Evolutionary conservation across 2,113 vertebrate genomes (phyloP).

Genomic region (Macroglossus sobrinus): DNA sequence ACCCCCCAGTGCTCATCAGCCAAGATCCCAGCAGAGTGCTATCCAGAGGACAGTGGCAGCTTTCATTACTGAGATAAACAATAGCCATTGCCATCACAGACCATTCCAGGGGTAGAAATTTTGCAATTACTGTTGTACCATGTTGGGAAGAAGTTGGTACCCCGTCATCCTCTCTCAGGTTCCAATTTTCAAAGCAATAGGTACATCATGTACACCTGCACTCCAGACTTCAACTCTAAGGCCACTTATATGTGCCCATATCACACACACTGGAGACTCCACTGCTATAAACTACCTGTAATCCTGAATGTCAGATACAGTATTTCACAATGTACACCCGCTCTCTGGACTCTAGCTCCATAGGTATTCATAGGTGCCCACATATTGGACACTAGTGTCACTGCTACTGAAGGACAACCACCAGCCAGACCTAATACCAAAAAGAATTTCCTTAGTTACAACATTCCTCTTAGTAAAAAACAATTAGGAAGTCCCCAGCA

Average conservation of each 20-base stretch:
- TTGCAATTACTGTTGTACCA: not conserved
- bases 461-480: not conserved
- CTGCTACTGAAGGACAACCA: not conserved
- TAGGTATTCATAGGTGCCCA: not conserved
- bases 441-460: not conserved
- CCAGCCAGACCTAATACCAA: not conserved
- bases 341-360: not conserved
- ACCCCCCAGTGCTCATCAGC: not conserved
- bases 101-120: not conserved
- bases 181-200: not conserved
- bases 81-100: not conserved
- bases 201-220: not conserved
- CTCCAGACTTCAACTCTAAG: not conserved
- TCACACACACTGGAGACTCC: not conserved
- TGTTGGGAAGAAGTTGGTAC: not conserved
- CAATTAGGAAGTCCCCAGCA: not conserved
- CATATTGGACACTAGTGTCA: not conserved
- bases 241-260: no score
- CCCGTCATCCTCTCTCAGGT: not conserved
- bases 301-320: not conserved
- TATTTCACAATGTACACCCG: not conserved
- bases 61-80: not conserved
- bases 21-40: not conserved
- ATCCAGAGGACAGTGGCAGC: not conserved
- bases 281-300: not conserved